Conservation (phyloP, 2,113 vertebrate genomes). For the Vombatus ursinus region DNA sequence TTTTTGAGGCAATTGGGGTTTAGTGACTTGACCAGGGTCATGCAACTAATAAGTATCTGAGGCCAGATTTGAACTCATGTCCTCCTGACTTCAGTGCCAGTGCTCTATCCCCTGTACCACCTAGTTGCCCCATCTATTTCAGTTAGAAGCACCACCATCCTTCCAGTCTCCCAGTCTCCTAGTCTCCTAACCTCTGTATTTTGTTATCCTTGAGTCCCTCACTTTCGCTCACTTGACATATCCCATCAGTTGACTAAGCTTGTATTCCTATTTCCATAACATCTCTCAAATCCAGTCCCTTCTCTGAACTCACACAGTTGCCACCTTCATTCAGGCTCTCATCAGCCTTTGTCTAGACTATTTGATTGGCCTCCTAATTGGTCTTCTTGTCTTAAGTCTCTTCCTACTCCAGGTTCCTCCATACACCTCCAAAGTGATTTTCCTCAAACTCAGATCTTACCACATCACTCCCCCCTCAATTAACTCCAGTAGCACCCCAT, state of each 20-base stretch:
- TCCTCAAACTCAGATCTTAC: neutral
- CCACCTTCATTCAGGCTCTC: neutral
- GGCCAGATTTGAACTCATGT: neutral
- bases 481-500: neutral
- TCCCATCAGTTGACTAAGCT: neutral
- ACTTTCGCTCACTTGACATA: neutral
- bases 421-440: neutral
- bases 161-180: neutral
- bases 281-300: neutral
- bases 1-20: neutral
- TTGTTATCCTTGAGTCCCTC: neutral
- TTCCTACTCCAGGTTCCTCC: neutral
- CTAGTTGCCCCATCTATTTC: neutral
- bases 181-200: neutral
- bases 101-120: neutral
- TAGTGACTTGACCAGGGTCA: neutral
- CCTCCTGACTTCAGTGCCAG: neutral
- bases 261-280: neutral
- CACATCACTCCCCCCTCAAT: neutral
- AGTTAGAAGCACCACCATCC: neutral
- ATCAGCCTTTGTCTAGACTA: neutral
- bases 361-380: neutral
- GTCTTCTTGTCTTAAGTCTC: neutral
- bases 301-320: neutral
- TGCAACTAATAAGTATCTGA: neutral